Conservation (phyloP, 2,888 invertebrate genomes). For the Cistogaster globosa region DNA sequence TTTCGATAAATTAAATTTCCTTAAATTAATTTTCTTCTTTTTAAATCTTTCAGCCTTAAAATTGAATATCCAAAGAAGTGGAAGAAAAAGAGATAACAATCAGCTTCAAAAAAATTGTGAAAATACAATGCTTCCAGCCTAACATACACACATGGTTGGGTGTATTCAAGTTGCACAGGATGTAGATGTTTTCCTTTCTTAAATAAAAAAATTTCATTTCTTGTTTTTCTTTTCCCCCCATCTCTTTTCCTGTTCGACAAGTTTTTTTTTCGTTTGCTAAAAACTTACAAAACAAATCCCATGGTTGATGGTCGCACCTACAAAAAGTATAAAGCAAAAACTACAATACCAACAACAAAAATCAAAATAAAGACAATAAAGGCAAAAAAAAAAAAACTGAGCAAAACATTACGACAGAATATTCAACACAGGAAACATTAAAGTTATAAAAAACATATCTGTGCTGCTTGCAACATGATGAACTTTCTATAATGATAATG, state of each 20-base stretch:
- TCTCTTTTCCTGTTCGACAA: not conserved
- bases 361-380: not conserved
- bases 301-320: slow-evolving; percentile 61
- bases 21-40: slow-evolving; percentile 56
- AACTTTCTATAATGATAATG: slow-evolving; percentile 42
- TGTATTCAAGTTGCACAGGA: slow-evolving; percentile 56
- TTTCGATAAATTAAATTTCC: slow-evolving; percentile 59
- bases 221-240: not conserved
- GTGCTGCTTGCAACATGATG: slow-evolving; percentile 55
- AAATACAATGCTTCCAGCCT: slow-evolving; percentile 17
- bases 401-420: slow-evolving; percentile 52
- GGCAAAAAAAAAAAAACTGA: slow-evolving; percentile 22
- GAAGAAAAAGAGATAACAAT: slow-evolving; percentile 27
- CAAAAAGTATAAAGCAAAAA: slow-evolving; percentile 14
- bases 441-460: slow-evolving; percentile 47
- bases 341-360: not conserved
- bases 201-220: slow-evolving; percentile 48
- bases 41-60: slow-evolving; percentile 51
- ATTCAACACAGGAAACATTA: slow-evolving; percentile 66
- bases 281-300: slow-evolving; percentile 60
- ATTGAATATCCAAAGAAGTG: slow-evolving; percentile 42
- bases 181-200: slow-evolving; percentile 65
- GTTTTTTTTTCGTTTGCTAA: slow-evolving; percentile 7
- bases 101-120: slow-evolving; percentile 5
- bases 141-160: slow-evolving; percentile 8